A percentile compares a stretch with the other conserved stretches of the same genome.
Conservation (phyloP, 2,888 invertebrate genomes). For the Tipula unca region DNA sequence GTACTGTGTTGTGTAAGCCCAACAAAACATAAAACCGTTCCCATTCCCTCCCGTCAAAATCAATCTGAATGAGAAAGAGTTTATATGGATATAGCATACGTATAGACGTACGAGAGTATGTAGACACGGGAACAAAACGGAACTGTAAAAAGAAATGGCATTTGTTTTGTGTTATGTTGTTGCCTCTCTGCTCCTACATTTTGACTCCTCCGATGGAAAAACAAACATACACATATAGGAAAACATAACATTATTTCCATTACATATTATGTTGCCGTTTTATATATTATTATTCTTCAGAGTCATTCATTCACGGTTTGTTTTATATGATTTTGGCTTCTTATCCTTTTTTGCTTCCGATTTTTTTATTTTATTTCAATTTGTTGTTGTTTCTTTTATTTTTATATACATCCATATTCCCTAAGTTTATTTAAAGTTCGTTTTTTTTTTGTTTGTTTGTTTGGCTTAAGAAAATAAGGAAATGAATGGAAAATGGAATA, state of each 20-base stretch:
- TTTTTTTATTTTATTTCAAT: neutral
- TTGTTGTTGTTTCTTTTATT: neutral
- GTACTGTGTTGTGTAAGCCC: neutral
- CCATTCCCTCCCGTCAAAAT: neutral
- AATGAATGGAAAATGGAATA: neutral
- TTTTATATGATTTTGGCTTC: constrained; percentile 14
- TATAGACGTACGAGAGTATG: neutral
- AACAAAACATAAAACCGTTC: neutral
- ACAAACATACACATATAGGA: neutral
- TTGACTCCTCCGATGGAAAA: neutral
- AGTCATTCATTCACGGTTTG: neutral
- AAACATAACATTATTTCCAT: constrained; percentile 14
- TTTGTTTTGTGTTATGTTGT: neutral
- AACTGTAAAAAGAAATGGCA: neutral
- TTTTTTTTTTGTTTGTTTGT: neutral
- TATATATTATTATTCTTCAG: neutral
- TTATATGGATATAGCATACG: neutral
- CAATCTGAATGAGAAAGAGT: neutral
- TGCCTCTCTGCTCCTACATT: neutral
- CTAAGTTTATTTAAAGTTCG: constrained; percentile 8
- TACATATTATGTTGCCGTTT: neutral
- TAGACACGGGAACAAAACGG: neutral
- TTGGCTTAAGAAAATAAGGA: constrained; percentile 14
- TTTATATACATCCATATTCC: neutral
- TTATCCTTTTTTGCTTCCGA: neutral